phyloP scores from a whole-genome alignment of 2,113 vertebrate species.

The Panthera leo region DNA sequence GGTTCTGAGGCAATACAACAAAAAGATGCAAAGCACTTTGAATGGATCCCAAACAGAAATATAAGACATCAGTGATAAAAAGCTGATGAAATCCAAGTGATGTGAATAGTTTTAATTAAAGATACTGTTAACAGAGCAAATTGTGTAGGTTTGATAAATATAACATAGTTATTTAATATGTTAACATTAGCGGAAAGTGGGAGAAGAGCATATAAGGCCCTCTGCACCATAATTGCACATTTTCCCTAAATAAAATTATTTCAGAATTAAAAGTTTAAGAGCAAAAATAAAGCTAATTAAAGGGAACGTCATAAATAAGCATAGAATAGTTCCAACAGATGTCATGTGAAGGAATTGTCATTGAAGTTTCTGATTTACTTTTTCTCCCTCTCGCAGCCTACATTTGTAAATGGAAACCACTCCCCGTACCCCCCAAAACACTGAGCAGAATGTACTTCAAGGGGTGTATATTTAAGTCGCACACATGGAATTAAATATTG shows the following conservation, averaged over 20 bases:
- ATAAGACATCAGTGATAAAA: neutral
- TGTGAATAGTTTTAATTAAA: neutral
- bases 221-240: neutral
- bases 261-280: neutral
- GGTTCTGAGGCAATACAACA: fast-evolving
- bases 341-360: neutral
- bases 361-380: neutral
- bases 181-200: neutral
- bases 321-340: neutral
- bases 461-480: neutral
- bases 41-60: neutral
- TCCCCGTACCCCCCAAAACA: neutral
- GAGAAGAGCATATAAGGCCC: fast-evolving
- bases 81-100: neutral
- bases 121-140: neutral
- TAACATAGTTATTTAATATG: neutral
- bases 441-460: neutral
- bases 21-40: fast-evolving
- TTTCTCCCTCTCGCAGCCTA: neutral
- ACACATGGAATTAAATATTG: neutral
- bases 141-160: neutral
- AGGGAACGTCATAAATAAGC: neutral
- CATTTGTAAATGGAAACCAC: neutral
- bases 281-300: neutral
- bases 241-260: neutral